phyloP scores from a whole-genome alignment of 2,888 invertebrate species.

The Perizoma flavofasciatum region DNA sequence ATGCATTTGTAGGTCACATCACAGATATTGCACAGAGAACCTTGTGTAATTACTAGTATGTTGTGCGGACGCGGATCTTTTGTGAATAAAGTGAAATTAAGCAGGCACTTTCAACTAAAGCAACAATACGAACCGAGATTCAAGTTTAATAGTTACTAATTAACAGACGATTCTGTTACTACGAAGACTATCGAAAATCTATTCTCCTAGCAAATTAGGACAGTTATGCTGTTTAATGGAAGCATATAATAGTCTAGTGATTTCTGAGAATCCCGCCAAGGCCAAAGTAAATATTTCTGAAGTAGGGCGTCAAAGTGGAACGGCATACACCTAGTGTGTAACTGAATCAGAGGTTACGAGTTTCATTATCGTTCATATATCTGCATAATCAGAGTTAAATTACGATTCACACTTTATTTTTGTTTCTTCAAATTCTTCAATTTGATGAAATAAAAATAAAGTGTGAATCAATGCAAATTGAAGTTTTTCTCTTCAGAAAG shows the following conservation, averaged over 20 bases:
- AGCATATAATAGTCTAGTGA: slow-evolving; percentile 45
- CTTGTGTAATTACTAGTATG: slow-evolving; percentile 66
- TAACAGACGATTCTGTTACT: slow-evolving; percentile 11
- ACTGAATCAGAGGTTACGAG: slow-evolving; percentile 52
- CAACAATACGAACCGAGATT: slow-evolving; percentile 12
- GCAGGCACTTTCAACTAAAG: slow-evolving; percentile 23
- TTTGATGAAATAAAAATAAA: too few relatives aligned
- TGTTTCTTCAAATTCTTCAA: not conserved
- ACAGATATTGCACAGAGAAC: slow-evolving; percentile 67
- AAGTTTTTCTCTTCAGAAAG: too few relatives aligned
- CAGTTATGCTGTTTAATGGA: slow-evolving; percentile 31
- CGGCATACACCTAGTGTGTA: slow-evolving; percentile 48
- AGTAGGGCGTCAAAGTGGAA: slow-evolving; percentile 62
- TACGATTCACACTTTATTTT: not conserved
- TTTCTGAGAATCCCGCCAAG: slow-evolving; percentile 61
- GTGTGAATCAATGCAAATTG: too few relatives aligned
- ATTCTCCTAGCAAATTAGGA: slow-evolving; percentile 27
- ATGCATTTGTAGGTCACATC: slow-evolving; percentile 71
- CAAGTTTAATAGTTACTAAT: slow-evolving; percentile 15
- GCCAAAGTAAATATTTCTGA: slow-evolving; percentile 60
- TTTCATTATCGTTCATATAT: slow-evolving; percentile 21
- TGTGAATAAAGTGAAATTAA: slow-evolving; percentile 42
- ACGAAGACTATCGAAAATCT: slow-evolving; percentile 22
- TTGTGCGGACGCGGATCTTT: slow-evolving; percentile 55
- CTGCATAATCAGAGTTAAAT: slow-evolving; percentile 24